Conservation (phyloP, 2,888 invertebrate genomes). For the Parnassius apollo region DNA sequence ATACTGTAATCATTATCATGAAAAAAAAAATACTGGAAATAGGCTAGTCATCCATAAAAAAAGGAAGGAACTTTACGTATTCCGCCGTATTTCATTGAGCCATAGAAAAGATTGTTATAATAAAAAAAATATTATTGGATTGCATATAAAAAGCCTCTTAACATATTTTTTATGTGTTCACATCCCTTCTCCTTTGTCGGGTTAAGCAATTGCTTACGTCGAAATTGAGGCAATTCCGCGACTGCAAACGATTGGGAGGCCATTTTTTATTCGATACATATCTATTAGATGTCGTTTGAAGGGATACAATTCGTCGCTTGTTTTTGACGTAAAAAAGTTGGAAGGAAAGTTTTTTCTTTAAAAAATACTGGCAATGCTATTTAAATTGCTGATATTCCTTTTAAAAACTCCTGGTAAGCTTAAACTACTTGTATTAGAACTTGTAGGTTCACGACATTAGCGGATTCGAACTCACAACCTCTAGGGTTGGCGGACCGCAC, state of each 20-base stretch:
- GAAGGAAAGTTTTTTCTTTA: background rate
- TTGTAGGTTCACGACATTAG: too few species aligned
- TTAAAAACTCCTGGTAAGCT: too few species aligned
- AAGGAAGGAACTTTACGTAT: too few species aligned
- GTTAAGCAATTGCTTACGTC: conserved; percentile 35
- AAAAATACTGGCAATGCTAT: too few species aligned
- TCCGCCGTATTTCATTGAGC: too few species aligned
- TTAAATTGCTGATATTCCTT: too few species aligned
- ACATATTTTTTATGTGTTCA: conserved; percentile 36
- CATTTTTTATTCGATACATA: conserved; percentile 50
- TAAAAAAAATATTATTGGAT: conserved; percentile 14
- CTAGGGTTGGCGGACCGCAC: too few species aligned
- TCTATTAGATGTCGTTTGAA: conserved; percentile 44
- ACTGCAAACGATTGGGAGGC: conserved; percentile 31
- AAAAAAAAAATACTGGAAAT: too few species aligned
- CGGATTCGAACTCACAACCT: too few species aligned
- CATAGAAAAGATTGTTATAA: background rate
- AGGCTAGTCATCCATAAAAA: background rate
- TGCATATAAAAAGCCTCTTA: conserved; percentile 34
- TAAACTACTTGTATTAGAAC: too few species aligned
- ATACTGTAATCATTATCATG: too few species aligned
- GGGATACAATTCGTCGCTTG: conserved; percentile 24
- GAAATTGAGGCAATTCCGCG: conserved; percentile 50
- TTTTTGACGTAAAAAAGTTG: background rate
- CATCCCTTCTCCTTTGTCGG: conserved; percentile 31